Percentiles rank a stretch among this genome's conserved stretches.
Evolutionary conservation across 64 coral and sea anemone species (phyloP).

Genomic region (Dendronephthya gigantea): DNA sequence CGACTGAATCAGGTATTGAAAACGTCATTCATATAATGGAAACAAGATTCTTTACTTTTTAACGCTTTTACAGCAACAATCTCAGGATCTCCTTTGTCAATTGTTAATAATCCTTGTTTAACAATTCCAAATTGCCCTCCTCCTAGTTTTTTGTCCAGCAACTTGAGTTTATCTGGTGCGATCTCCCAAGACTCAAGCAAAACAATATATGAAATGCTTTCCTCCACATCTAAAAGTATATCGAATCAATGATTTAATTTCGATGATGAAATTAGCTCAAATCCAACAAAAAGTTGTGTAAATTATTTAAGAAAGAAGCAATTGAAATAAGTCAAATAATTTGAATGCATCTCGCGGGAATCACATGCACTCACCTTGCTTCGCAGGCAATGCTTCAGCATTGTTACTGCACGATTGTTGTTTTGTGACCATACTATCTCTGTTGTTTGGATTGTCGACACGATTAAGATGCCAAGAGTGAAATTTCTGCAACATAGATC

Average conservation of each 20-base stretch:
- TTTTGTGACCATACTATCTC: not conserved
- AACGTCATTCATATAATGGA: no score
- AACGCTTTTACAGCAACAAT: slow-evolving; percentile 5
- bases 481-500: not conserved
- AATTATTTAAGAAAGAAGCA: no score
- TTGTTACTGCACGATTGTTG: not conserved
- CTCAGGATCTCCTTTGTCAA: not conserved
- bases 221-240: not conserved
- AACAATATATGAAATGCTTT: not conserved
- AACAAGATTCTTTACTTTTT: not conserved
- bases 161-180: not conserved
- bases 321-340: no score
- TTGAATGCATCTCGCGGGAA: no score
- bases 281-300: not conserved
- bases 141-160: slow-evolving; percentile 2
- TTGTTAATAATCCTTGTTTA: not conserved
- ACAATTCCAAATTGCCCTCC: slow-evolving; percentile 9
- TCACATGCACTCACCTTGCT: not conserved
- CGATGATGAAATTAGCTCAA: not conserved
- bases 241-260: not conserved
- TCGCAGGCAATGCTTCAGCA: not conserved
- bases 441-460: not conserved
- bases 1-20: no score
- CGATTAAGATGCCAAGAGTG: not conserved
- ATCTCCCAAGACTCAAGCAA: slow-evolving; percentile 4